Conservation (phyloP, 2,797 vertebrate genomes). For the Paramormyrops hopkinsi region DNA sequence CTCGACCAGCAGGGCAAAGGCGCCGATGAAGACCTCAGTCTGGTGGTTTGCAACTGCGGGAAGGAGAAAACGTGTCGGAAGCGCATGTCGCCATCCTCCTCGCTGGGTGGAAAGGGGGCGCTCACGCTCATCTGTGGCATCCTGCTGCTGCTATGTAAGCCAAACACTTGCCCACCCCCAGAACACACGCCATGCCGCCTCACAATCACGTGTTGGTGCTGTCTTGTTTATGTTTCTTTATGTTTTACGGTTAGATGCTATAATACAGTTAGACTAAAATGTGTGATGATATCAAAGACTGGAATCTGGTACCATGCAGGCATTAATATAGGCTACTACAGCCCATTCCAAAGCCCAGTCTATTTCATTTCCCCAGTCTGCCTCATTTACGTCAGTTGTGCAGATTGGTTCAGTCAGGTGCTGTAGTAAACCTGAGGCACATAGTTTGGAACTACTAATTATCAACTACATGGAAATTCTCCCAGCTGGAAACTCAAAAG, state of each 20-base stretch:
- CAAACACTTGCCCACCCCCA: background rate
- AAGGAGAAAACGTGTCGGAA: conserved; percentile 35
- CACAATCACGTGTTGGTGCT: background rate
- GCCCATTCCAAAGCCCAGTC: background rate
- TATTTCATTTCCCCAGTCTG: background rate
- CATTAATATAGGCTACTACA: background rate
- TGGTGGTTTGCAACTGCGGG: conserved; percentile 64
- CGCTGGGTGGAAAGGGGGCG: conserved; percentile 43
- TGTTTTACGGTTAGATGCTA: background rate
- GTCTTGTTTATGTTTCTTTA: background rate
- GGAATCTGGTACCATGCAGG: background rate
- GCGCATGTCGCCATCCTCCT: background rate
- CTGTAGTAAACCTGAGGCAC: background rate
- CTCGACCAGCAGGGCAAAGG: conserved; percentile 60
- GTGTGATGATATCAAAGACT: background rate
- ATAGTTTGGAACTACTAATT: background rate
- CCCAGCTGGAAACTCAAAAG: background rate
- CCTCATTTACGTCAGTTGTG: background rate
- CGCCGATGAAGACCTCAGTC: conserved; percentile 36
- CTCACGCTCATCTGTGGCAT: conserved; percentile 46
- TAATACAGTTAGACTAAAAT: background rate
- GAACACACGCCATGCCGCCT: background rate
- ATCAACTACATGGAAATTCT: background rate
- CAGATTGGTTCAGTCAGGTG: background rate
- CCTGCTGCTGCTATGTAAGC: conserved; percentile 62